Base-by-base conservation (phyloP, 2,888 invertebrate species). In the Phaedon cochleariae region DNA sequence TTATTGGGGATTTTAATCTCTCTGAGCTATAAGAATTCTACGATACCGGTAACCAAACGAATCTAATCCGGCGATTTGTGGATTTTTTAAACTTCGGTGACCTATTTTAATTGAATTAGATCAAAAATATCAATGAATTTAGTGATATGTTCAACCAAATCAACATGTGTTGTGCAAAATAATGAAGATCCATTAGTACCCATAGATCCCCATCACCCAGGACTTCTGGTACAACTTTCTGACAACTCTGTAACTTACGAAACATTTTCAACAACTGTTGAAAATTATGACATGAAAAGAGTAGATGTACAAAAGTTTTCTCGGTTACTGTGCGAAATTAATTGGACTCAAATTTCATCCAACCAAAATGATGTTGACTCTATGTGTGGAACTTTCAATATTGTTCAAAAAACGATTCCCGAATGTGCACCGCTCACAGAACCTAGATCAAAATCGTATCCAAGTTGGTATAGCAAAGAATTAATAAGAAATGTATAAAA, bases 1-100 rank as follows among this genome's bases (percentile, higher is more conserved):
- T 48, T 48, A 48, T 48, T 48, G 48, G 48, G n/a, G 45, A 45
- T n/a, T 45, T 45, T 18, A 45, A 45, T 45, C n/a, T 45, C 45
- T 45, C 2, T 45, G 48, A 48, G 18, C 48, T 48, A 34, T 10
- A 34, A 34, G 31, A 9, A 34, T 34, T 34, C 31, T 34, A 34
- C 31, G 31, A 34, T 10, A 34, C 31, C 31, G 31, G 31, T 34
- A 34, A 2, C 31, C 31, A 34, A 34, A 34, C 31, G 6, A 34
- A 34, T 34, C 31, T 34, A 9, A 34, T 34, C 10, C 31, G 31
- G 31, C 31, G 31, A 34, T 34, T 34, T 34, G 31, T 34, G 4
- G 10, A 34, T 34, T 34, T 34, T 6, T 26, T 26, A 6, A 26
- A 26, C 6, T 26, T 26, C 6, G 26, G 26, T 26, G 26, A 26